Percentiles rank a stretch among this genome's conserved stretches.
Evolutionary conservation across 2,113 vertebrate genomes (phyloP).

Genomic region (Tricholaema leucomelas): DNA sequence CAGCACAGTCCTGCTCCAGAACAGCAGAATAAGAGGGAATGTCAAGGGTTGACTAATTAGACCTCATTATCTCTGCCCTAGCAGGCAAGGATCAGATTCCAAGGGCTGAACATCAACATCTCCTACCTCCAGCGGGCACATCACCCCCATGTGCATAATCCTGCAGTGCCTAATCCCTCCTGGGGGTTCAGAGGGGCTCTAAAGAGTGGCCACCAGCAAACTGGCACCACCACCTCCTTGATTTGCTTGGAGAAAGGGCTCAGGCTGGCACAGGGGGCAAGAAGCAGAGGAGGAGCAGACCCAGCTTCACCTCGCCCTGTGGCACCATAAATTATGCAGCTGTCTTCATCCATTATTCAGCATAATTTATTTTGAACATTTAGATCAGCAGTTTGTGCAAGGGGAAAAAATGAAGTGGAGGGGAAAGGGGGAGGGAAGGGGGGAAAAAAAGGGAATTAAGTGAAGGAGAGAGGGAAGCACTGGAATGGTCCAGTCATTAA

Average conservation of each 20-base stretch:
- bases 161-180: background rate
- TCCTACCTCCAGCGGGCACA: background rate
- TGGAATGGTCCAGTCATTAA: slow-evolving; percentile 1
- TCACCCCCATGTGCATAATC: background rate
- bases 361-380: slow-evolving; percentile 77
- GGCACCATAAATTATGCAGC: slow-evolving; percentile 73
- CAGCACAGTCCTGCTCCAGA: background rate
- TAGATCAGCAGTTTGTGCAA: slow-evolving; percentile 72
- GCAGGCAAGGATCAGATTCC: background rate
- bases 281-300: background rate
- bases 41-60: background rate
- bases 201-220: background rate
- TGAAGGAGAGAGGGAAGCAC: slow-evolving; percentile 28
- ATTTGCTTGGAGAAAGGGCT: background rate
- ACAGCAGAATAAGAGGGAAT: background rate
- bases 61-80: background rate
- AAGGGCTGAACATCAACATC: background rate
- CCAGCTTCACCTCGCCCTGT: slow-evolving; percentile 20
- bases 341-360: slow-evolving; percentile 77
- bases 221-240: background rate
- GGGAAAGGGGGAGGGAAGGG: background rate
- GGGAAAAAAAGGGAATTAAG: background rate
- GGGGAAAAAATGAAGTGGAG: background rate
- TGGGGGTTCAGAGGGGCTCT: background rate
- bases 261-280: background rate